Evolutionary conservation across 2,797 vertebrate genomes (phyloP).

Genomic region (Fistularia tabacaria): DNA sequence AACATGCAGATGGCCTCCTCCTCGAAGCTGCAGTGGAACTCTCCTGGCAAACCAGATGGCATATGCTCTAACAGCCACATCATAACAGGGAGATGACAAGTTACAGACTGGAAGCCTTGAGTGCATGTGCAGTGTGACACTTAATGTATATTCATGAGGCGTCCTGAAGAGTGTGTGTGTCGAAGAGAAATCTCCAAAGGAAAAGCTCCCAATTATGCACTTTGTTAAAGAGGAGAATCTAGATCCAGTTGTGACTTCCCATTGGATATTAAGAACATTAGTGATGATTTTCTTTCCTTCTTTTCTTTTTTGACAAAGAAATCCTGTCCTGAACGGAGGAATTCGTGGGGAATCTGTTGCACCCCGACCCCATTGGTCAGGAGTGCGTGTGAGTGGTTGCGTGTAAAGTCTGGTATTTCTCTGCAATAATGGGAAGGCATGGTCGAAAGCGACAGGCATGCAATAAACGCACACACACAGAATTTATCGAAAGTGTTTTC

Average conservation of each 20-base stretch:
- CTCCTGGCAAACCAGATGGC: conserved; percentile 76
- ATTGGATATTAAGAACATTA: conserved; percentile 29
- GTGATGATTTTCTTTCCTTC: neutral
- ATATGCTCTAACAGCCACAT: conserved; percentile 17
- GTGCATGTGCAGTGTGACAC: conserved; percentile 22
- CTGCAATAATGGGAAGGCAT: no score
- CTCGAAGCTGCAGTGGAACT: conserved; percentile 98
- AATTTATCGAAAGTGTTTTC: no score
- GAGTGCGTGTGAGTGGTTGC: conserved; percentile 10
- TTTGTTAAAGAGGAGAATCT: conserved; percentile 31
- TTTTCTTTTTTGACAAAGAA: conserved; percentile 8
- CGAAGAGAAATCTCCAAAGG: conserved; percentile 31
- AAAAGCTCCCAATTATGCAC: conserved; percentile 51
- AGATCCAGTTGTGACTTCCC: conserved; percentile 55
- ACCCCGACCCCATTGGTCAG: conserved; percentile 7
- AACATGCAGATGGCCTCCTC: conserved; percentile 96
- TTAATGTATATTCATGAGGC: conserved; percentile 49
- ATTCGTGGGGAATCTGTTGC: conserved; percentile 8
- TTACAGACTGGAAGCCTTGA: conserved; percentile 8
- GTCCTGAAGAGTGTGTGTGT: conserved; percentile 3
- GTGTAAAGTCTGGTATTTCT: no score
- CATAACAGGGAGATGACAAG: neutral
- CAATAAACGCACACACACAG: no score
- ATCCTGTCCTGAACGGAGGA: conserved; percentile 12
- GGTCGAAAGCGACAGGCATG: no score